A percentile compares a stretch with the other conserved stretches of the same genome.
These are phyloP conservation scores for Saccopteryx bilineata DNA, from an alignment of 2,113 vertebrate genomes.

Conservation along the genomic window DNA sequence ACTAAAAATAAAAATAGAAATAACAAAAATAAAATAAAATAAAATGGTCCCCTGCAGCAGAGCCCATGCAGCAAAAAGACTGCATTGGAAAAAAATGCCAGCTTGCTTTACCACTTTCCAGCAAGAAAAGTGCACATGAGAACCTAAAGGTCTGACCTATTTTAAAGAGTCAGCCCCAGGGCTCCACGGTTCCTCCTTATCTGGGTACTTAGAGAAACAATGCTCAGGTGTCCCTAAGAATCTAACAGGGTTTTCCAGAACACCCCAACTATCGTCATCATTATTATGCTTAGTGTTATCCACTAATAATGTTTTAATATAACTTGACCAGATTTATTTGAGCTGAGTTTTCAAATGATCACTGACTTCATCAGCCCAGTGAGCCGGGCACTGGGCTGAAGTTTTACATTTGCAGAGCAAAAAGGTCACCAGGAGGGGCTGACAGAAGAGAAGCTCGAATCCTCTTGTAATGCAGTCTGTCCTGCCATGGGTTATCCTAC, in stretches of 20 bases:
- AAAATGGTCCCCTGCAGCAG: too few relatives aligned
- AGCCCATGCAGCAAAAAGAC: not conserved
- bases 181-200: not conserved
- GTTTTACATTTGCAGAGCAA: not conserved
- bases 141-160: rapidly evolving
- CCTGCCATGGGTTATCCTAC: not conserved
- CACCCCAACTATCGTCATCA: not conserved
- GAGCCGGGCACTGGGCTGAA: not conserved
- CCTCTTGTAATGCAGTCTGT: too few relatives aligned
- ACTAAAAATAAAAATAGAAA: too few relatives aligned
- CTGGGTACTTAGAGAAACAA: not conserved
- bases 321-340: not conserved
- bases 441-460: not conserved
- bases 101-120: not conserved
- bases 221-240: not conserved
- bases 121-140: not conserved
- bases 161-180: not conserved
- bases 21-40: too few relatives aligned
- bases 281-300: too few relatives aligned
- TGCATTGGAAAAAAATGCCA: not conserved
- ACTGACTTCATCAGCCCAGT: not conserved
- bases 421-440: not conserved
- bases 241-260: not conserved
- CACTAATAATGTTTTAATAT: not conserved
- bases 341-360: not conserved